These are phyloP conservation scores for Mythimna lalbum DNA, from an alignment of 2,888 invertebrate genomes.

Conservation along the genomic window DNA sequence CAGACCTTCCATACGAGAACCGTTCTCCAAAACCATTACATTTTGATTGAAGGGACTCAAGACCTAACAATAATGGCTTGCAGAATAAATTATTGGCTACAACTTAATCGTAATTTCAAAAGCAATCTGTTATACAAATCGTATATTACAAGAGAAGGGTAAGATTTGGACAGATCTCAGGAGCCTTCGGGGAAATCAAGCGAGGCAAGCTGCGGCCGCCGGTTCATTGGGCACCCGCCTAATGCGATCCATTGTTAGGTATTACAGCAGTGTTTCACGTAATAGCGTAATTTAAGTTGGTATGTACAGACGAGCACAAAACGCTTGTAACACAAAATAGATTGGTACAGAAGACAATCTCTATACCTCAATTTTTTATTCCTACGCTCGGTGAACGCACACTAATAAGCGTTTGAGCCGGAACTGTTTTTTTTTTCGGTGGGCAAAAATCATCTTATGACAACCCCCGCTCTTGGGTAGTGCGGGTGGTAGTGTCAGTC, in stretches of 20 bases:
- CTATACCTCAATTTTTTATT: too few species aligned
- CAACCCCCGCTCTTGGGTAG: too few species aligned
- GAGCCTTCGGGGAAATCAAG: constrained; percentile 79
- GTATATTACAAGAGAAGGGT: constrained; percentile 72
- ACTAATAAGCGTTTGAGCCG: too few species aligned
- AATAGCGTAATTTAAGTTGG: constrained; percentile 78
- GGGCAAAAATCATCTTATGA: too few species aligned
- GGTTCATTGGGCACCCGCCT: constrained; percentile 69
- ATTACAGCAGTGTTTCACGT: constrained; percentile 75
- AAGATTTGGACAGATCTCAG: constrained; percentile 66
- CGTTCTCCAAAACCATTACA: constrained; percentile 23
- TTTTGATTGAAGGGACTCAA: constrained; percentile 44
- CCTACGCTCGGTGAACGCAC: too few species aligned
- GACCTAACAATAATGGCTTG: constrained; percentile 39
- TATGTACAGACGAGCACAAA: constrained; percentile 68
- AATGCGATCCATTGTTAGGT: constrained; percentile 76
- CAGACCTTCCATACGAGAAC: constrained; percentile 12
- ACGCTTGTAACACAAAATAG: constrained; percentile 32
- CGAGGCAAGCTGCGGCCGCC: constrained; percentile 66
- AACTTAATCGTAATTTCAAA: constrained; percentile 68
- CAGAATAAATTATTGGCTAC: constrained; percentile 53
- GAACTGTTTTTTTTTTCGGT: too few species aligned
- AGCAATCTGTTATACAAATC: constrained; percentile 70
- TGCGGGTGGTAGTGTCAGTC: too few species aligned
- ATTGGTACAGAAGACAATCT: too few species aligned